A percentile compares a stretch with the other conserved stretches of the same genome.
These are phyloP conservation scores for Odocoileus hemionus DNA, from an alignment of 2,113 vertebrate genomes.

Conservation along the genomic window DNA sequence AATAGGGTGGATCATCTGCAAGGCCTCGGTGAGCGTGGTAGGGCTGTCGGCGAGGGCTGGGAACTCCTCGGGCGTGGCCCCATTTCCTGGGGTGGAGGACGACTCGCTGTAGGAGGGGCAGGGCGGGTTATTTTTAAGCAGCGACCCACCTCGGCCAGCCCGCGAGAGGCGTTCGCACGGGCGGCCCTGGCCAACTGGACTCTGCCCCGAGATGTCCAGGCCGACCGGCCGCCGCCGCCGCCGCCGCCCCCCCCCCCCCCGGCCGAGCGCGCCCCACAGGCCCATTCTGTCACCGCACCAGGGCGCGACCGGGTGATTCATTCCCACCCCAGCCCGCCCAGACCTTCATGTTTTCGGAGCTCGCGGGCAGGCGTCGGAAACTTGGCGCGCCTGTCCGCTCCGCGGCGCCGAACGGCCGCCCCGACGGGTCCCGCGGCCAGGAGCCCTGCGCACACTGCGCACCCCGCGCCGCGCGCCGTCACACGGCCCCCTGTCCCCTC, in stretches of 20 bases:
- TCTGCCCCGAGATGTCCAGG: background rate
- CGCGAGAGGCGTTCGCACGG: background rate
- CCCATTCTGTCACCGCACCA: conserved; percentile 22
- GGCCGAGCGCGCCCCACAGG: background rate
- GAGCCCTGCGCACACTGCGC: background rate
- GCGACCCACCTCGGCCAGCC: background rate
- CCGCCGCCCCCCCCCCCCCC: background rate
- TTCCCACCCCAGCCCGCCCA: conserved; percentile 36
- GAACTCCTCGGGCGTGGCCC: conserved; percentile 74
- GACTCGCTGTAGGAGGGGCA: conserved; percentile 65
- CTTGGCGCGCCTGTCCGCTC: conserved; percentile 44
- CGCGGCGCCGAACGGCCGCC: background rate
- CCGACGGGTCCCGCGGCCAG: background rate
- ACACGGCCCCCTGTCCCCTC: background rate
- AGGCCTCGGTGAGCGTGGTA: conserved; percentile 69
- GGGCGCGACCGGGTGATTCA: conserved; percentile 67
- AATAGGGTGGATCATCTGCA: conserved; percentile 79
- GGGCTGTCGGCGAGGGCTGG: conserved; percentile 69
- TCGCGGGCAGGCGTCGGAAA: conserved; percentile 56
- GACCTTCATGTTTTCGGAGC: conserved; percentile 57
- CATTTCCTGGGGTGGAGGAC: conserved; percentile 66
- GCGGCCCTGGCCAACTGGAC: background rate
- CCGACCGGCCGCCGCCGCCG: background rate
- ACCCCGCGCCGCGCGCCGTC: background rate
- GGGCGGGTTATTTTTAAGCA: conserved; percentile 47